Percentiles rank a stretch among this genome's conserved stretches.
These are phyloP conservation scores for Lasioglossum morio DNA, from an alignment of 2,888 invertebrate genomes.

Conservation along the genomic window DNA sequence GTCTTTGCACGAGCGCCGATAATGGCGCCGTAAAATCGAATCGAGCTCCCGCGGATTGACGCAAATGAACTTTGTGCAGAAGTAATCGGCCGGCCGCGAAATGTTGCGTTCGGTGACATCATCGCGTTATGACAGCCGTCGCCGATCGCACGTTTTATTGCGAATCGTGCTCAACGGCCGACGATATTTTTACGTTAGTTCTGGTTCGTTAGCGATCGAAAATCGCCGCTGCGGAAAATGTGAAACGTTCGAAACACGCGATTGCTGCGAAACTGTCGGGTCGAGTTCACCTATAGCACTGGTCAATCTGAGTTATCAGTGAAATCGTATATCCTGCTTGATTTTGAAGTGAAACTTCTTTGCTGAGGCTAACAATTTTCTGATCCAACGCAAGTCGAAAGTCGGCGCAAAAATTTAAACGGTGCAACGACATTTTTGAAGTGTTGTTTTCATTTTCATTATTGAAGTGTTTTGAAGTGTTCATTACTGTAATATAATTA, in stretches of 20 bases:
- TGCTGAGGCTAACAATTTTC: too few species aligned
- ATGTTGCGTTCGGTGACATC: background rate
- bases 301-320: background rate
- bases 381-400: too few species aligned
- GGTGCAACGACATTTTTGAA: too few species aligned
- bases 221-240: background rate
- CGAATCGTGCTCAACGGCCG: background rate
- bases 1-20: background rate
- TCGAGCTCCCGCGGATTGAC: conserved; percentile 5
- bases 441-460: too few species aligned
- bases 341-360: background rate
- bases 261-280: background rate
- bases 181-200: background rate
- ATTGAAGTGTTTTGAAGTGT: too few species aligned
- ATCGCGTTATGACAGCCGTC: background rate
- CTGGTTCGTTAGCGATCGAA: background rate
- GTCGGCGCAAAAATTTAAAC: too few species aligned
- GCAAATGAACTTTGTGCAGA: background rate
- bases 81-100: background rate
- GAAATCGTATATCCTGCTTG: background rate
- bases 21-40: conserved; percentile 12
- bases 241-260: background rate
- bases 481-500: too few species aligned
- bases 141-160: background rate
- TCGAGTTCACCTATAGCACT: background rate